A percentile compares a stretch with the other conserved stretches of the same genome.
Evolutionary conservation across 1,140 invertebrate genomes (phyloP).

Genomic region (Temnothorax curvispinosus): DNA sequence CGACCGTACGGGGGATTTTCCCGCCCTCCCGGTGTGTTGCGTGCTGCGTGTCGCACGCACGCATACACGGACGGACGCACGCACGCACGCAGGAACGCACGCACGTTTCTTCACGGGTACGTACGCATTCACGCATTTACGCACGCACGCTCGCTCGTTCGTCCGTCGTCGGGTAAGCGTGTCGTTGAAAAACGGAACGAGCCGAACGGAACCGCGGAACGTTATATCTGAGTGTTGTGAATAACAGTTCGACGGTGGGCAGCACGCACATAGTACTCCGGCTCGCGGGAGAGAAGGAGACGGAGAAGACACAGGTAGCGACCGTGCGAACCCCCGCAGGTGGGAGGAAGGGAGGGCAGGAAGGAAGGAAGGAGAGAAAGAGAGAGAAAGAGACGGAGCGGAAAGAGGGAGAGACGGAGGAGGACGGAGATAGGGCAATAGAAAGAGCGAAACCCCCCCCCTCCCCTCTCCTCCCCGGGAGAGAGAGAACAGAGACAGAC

Average conservation of each 20-base stretch:
- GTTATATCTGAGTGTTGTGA: slow-evolving; percentile 10
- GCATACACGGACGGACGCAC: not conserved
- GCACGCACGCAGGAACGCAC: not conserved
- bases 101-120: not conserved
- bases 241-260: not conserved
- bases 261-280: not conserved
- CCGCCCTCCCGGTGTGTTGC: slow-evolving; percentile 25
- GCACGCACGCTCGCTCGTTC: not conserved
- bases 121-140: not conserved
- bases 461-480: not conserved
- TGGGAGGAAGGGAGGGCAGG: not conserved
- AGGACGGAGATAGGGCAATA: slow-evolving; percentile 45
- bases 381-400: slow-evolving; percentile 37
- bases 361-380: not conserved
- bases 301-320: not conserved
- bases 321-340: not conserved
- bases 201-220: not conserved
- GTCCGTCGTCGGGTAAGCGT: slow-evolving; percentile 5
- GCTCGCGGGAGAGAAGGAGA: not conserved
- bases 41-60: not conserved
- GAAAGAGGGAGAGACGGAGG: slow-evolving; percentile 32
- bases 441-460: slow-evolving; percentile 39
- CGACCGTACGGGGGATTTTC: slow-evolving; percentile 5
- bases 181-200: not conserved
- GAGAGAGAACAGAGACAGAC: not conserved